phyloP scores from a whole-genome alignment of 2,888 invertebrate genomes.

The Hemistola chrysoprasaria region DNA sequence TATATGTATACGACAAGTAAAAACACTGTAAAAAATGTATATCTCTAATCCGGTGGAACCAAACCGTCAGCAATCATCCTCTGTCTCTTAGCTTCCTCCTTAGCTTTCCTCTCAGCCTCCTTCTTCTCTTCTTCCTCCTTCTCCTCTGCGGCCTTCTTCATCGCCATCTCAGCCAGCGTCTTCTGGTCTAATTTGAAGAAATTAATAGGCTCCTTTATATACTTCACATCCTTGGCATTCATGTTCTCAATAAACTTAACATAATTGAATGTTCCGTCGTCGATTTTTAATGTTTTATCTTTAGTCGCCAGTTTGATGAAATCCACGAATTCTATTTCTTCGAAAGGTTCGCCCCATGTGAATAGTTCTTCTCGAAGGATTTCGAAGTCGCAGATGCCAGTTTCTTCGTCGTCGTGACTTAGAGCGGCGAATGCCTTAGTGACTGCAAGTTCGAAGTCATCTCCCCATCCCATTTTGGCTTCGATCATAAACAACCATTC shows the following conservation, averaged over 20 bases:
- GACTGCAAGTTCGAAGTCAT: slow-evolving; percentile 62
- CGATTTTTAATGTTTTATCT: slow-evolving; percentile 58
- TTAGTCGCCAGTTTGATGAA: slow-evolving; percentile 56
- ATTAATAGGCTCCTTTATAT: slow-evolving; percentile 65
- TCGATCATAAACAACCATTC: slow-evolving; percentile 73
- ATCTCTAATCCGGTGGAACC: slow-evolving; percentile 31
- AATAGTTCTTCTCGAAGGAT: slow-evolving; percentile 56
- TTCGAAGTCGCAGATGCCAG: slow-evolving; percentile 54
- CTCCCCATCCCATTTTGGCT: slow-evolving; percentile 67
- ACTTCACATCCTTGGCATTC: slow-evolving; percentile 62
- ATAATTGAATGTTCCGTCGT: slow-evolving; percentile 55
- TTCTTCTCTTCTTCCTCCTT: slow-evolving; percentile 55
- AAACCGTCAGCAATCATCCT: slow-evolving; percentile 66
- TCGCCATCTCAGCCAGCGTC: slow-evolving; percentile 66
- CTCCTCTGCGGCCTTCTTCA: slow-evolving; percentile 64
- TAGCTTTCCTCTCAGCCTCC: slow-evolving; percentile 55
- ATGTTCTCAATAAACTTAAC: slow-evolving; percentile 69
- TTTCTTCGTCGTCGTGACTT: slow-evolving; percentile 63
- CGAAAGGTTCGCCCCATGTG: slow-evolving; percentile 66
- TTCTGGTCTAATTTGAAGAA: slow-evolving; percentile 74
- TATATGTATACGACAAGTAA: too few relatives aligned
- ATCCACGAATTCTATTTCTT: slow-evolving; percentile 63
- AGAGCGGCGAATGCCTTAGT: slow-evolving; percentile 62
- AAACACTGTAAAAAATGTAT: too few relatives aligned
- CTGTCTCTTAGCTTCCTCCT: slow-evolving; percentile 61